Base-by-base conservation (phyloP, 2,888 invertebrate species). In the Watsonalla cultraria region DNA sequence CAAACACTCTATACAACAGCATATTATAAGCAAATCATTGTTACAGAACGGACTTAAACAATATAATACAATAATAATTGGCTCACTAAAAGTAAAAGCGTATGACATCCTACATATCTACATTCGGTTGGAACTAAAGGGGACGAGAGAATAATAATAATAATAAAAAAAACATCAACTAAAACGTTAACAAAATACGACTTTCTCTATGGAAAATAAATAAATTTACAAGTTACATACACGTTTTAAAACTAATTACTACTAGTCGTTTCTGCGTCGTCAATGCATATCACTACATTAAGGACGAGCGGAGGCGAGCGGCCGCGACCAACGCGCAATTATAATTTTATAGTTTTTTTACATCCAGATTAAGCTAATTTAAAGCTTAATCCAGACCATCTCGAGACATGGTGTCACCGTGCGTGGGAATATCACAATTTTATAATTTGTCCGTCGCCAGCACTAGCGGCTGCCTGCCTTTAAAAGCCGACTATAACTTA, bases 111-210 rank as follows among this genome's bases (percentile, higher is more conserved):
- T 90, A 90, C 76, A 78, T 75, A 82, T 81, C 90, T 90, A 90
- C 87, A 81, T 76, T 83, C 84, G 79, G 86, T 83, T 86, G 86
- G 86, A 86, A 84, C 88, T 87, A 86, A 67, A 71, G 75, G 86
- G 81, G 78, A 75, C 78, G 80, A 84, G 82, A 86, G 77, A 83
- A 84, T 84, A 82, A 74, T 77, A 78, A 77, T 86, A 90, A 87
- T 84, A 83, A 84, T 84, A 81, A 74, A 77, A 78, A 77, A 86
- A 90, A 87, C 85, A 90, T 89, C 89, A 90, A 90, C 90, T 90
- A 90, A 86, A 90, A 90, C 90, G 88, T 90, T 90, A 90, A 90
- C 89, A 90, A 90, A 90, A 90, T 90, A 90, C 90, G 77, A 86
- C 86, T 85, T 90, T 90, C 86, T 90, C 90, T 90, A 90, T 90